These are phyloP conservation scores for Aix galericulata DNA, from an alignment of 2,113 vertebrate species.

Conservation along the genomic window DNA sequence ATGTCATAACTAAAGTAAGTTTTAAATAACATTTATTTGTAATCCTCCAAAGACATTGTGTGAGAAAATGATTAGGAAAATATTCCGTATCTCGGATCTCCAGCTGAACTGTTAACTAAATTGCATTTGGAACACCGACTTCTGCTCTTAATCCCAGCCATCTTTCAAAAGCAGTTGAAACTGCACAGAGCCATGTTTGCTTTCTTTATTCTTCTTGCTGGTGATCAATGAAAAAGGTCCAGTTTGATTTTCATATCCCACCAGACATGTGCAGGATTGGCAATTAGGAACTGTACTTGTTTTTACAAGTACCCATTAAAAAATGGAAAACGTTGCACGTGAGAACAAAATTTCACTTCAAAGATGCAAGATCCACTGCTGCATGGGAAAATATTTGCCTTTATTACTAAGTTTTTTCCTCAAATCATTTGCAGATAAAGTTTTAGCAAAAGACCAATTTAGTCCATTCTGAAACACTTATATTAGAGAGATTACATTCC, in stretches of 20 bases:
- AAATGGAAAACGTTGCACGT: not conserved
- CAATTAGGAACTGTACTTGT: not conserved
- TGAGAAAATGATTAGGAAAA: not conserved
- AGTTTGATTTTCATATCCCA: not conserved
- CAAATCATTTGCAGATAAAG: not conserved
- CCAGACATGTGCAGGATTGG: rapidly evolving
- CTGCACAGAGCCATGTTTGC: not conserved
- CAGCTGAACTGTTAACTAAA: not conserved
- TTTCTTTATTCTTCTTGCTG: not conserved
- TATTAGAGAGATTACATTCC: not conserved
- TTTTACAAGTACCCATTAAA: not conserved
- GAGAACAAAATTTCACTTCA: not conserved
- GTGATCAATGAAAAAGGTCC: not conserved
- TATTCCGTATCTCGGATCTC: not conserved
- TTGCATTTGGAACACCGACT: not conserved
- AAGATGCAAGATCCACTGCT: not conserved
- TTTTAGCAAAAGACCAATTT: not conserved
- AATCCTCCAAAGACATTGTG: not conserved
- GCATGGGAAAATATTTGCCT: not conserved
- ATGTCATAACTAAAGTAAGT: not conserved
- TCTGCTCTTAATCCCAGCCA: not conserved
- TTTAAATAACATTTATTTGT: not conserved
- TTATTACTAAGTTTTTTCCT: not conserved
- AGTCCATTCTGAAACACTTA: not conserved
- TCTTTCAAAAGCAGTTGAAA: not conserved